phyloP scores from a whole-genome alignment of 2,113 vertebrate species.

The Takifugu bimaculatus region DNA sequence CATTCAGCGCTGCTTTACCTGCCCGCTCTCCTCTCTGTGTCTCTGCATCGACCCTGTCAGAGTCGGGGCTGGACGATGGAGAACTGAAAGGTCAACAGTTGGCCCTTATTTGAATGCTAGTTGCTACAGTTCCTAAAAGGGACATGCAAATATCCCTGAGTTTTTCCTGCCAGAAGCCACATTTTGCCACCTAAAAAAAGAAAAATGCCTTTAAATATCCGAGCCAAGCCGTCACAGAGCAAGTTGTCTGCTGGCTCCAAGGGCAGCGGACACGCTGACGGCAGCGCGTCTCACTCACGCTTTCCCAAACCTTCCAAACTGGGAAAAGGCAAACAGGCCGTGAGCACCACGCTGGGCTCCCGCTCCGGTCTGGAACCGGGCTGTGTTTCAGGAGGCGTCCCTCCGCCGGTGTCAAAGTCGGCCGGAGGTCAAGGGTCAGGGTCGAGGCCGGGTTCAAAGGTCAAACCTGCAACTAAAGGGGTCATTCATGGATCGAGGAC shows the following conservation, averaged over 20 bases:
- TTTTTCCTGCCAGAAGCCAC: slow-evolving; percentile 19
- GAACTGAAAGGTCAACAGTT: slow-evolving; percentile 40
- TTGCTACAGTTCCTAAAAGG: slow-evolving; percentile 12
- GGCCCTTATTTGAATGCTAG: slow-evolving; percentile 32
- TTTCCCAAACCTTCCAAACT: slow-evolving; percentile 80
- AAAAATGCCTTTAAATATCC: slow-evolving; percentile 65
- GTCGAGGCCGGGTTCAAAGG: slow-evolving; percentile 34
- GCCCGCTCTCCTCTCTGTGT: background rate
- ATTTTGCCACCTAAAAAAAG: slow-evolving; percentile 48
- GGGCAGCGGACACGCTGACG: slow-evolving; percentile 81
- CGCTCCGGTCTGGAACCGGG: slow-evolving; percentile 66
- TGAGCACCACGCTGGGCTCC: slow-evolving; percentile 46
- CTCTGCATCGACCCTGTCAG: slow-evolving; percentile 23
- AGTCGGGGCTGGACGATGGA: slow-evolving; percentile 41
- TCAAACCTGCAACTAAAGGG: slow-evolving; percentile 43
- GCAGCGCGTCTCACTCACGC: slow-evolving; percentile 83
- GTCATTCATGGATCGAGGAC: slow-evolving; percentile 44
- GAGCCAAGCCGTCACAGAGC: slow-evolving; percentile 61
- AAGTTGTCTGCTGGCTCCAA: slow-evolving; percentile 84
- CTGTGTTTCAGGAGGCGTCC: slow-evolving; percentile 66
- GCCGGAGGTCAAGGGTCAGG: slow-evolving; percentile 30
- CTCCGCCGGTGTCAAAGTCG: slow-evolving; percentile 37
- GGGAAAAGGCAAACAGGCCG: slow-evolving; percentile 56
- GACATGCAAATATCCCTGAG: slow-evolving; percentile 27
- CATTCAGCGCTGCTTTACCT: slow-evolving; percentile 13